A percentile compares a stretch with the other conserved stretches of the same genome.
phyloP scores from a whole-genome alignment of 2,113 vertebrate genomes.

The Rhipidura dahli region DNA sequence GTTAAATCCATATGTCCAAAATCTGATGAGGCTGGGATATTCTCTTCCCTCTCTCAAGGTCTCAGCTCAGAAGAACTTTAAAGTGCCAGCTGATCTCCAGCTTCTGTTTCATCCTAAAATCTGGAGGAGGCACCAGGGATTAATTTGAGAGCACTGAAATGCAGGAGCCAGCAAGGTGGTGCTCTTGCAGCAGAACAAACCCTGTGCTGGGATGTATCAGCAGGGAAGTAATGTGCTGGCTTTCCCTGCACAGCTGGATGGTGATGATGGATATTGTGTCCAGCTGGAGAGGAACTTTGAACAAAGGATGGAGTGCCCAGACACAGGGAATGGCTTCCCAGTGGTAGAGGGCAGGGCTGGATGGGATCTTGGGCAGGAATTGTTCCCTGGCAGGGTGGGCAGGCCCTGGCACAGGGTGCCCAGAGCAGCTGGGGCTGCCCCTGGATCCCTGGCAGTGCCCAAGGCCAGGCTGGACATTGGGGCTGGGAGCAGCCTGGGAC shows the following conservation, averaged over 20 bases:
- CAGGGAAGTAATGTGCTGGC: accelerated
- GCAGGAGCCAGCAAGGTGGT: neutral
- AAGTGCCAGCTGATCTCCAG: neutral
- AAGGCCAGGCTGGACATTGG: neutral
- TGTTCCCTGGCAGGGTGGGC: neutral
- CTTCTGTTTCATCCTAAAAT: accelerated
- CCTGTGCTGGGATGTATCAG: neutral
- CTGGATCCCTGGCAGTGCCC: neutral
- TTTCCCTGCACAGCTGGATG: neutral
- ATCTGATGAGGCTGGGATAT: neutral
- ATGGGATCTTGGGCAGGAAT: neutral
- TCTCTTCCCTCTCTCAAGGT: neutral
- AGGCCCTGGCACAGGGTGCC: neutral
- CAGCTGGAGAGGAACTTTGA: neutral
- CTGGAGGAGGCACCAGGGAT: neutral
- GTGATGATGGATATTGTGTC: neutral
- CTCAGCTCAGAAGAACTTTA: neutral
- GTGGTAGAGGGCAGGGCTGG: neutral
- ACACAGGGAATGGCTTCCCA: accelerated
- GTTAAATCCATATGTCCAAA: neutral
- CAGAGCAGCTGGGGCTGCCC: neutral
- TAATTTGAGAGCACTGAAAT: neutral
- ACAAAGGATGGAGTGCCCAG: neutral
- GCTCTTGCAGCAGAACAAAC: neutral
- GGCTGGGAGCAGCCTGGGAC: neutral